These are phyloP conservation scores for Sarotherodon lohbergeri DNA, from an alignment of 2,113 vertebrate genomes.

Conservation along the genomic window DNA sequence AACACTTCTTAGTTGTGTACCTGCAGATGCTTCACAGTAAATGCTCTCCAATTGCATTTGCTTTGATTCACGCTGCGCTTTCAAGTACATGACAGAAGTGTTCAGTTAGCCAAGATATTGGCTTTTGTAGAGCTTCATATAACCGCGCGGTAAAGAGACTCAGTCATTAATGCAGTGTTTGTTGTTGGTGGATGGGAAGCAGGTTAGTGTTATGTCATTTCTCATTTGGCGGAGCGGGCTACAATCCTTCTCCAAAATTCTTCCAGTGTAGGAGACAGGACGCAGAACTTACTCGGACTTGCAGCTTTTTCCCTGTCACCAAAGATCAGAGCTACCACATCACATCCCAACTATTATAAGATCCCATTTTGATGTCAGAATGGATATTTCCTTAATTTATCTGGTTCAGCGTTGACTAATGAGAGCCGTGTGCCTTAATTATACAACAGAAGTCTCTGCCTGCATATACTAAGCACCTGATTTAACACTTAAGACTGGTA, in stretches of 20 bases:
- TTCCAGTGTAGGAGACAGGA: fast-evolving
- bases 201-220: background rate
- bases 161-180: background rate
- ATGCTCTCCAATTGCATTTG: background rate
- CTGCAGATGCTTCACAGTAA: background rate
- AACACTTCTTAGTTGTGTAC: background rate
- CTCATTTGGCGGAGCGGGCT: background rate
- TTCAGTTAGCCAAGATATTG: background rate
- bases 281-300: background rate
- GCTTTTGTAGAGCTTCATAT: background rate
- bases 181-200: background rate
- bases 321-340: background rate
- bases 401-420: background rate
- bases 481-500: background rate
- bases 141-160: background rate
- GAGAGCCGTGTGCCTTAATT: background rate
- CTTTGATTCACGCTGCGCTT: background rate
- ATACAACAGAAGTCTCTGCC: background rate
- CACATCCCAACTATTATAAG: background rate
- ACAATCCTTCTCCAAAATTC: background rate
- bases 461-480: background rate
- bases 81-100: background rate
- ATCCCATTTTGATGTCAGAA: background rate
- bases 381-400: background rate
- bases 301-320: background rate